A percentile compares a stretch with the other conserved stretches of the same genome.
Evolutionary conservation across 2,888 invertebrate species (phyloP).

Genomic region (Acanthosepion esculentum): DNA sequence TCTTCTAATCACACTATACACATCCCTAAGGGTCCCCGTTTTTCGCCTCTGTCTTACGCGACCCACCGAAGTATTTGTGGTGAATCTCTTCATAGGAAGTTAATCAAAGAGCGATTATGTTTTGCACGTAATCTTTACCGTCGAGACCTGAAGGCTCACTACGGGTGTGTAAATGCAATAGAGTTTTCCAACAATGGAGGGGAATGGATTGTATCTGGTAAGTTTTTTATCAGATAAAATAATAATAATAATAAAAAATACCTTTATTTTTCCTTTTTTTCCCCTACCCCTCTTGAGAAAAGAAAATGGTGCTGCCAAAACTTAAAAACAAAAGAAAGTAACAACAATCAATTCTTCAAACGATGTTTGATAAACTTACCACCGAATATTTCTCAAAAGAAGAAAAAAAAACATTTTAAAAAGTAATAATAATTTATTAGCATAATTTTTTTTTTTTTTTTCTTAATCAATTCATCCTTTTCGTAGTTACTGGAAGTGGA

Average conservation of each 20-base stretch:
- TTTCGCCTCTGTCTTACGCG: constrained; percentile 34
- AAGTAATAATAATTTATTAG: too few species aligned
- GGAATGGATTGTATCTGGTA: constrained; percentile 90
- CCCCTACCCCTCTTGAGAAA: background rate
- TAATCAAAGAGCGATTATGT: constrained; percentile 57
- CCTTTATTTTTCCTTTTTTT: too few species aligned
- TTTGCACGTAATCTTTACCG: constrained; percentile 79
- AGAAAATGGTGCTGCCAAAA: background rate
- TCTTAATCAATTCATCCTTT: too few species aligned
- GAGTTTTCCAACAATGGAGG: constrained; percentile 91
- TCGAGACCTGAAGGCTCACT: constrained; percentile 90
- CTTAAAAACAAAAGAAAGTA: too few species aligned
- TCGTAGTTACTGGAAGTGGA: too few species aligned
- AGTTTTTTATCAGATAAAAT: constrained; percentile 56
- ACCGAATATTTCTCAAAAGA: too few species aligned
- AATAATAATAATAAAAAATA: background rate
- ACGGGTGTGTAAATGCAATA: constrained; percentile 96
- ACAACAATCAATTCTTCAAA: too few species aligned
- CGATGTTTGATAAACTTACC: too few species aligned
- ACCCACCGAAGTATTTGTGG: constrained; percentile 4
- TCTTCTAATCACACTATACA: background rate
- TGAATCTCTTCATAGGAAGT: background rate
- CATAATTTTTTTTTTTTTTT: too few species aligned
- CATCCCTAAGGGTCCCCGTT: background rate
- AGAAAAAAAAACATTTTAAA: too few species aligned